Conservation (phyloP, 2,888 invertebrate genomes). For the Polydrusus tereticollis region DNA sequence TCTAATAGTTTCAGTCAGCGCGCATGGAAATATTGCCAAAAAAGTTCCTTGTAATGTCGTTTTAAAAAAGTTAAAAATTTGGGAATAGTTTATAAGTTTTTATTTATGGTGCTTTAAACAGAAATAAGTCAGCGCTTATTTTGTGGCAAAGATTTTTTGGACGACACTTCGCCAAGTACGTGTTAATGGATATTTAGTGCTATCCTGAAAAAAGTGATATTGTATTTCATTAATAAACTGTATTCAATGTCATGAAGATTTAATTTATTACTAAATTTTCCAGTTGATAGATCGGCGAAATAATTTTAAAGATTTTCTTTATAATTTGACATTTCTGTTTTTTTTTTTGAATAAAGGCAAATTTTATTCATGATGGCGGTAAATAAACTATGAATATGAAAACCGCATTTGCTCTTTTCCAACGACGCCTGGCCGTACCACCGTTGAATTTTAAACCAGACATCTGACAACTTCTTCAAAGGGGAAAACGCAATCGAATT, state of each 20-base stretch:
- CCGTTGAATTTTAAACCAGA: conserved; percentile 23
- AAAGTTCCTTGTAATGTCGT: conserved; percentile 34
- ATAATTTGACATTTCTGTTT: background rate
- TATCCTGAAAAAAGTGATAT: background rate
- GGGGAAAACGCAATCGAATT: conserved; percentile 36
- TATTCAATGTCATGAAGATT: too few species aligned
- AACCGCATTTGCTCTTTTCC: background rate
- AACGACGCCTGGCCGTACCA: background rate
- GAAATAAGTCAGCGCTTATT: background rate
- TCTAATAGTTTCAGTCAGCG: conserved; percentile 28
- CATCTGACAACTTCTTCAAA: conserved; percentile 31
- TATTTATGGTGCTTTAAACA: background rate
- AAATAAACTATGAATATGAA: background rate
- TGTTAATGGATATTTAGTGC: background rate
- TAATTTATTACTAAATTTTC: too few species aligned
- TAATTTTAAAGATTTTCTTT: too few species aligned
- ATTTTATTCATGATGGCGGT: conserved; percentile 1
- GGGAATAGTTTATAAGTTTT: background rate
- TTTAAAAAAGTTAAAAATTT: conserved; percentile 37
- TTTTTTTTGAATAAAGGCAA: background rate
- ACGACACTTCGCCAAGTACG: background rate
- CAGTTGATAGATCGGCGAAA: too few species aligned
- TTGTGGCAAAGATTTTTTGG: background rate
- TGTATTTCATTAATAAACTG: background rate
- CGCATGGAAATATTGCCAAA: conserved; percentile 37